Conservation (phyloP, 1,140 invertebrate genomes). For the Orchesella cincta region DNA sequence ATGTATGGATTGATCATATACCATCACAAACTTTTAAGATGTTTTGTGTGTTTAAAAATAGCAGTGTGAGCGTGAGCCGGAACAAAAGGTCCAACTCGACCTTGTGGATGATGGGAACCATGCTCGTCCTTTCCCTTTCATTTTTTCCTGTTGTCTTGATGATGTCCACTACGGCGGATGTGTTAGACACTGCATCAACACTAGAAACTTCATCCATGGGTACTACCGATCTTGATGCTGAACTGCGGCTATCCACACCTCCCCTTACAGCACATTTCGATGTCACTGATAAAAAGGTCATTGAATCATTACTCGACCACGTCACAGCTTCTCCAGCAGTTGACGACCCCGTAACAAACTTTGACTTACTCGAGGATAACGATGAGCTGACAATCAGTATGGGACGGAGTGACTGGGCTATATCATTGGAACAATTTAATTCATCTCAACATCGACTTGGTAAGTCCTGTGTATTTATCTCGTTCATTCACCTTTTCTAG, state of each 20-base stretch:
- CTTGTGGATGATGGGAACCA: neutral
- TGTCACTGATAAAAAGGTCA: neutral
- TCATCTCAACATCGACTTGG: neutral
- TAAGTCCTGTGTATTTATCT: neutral
- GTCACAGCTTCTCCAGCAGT: neutral
- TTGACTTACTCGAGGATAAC: neutral
- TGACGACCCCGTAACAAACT: neutral
- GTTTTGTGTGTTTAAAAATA: too few species aligned
- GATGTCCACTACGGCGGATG: neutral
- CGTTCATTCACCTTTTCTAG: neutral
- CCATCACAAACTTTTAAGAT: too few species aligned
- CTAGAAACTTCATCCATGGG: neutral
- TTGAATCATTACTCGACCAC: too few species aligned
- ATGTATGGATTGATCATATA: too few species aligned
- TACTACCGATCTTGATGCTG: neutral
- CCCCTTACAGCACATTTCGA: neutral
- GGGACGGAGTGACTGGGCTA: neutral
- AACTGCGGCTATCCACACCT: neutral
- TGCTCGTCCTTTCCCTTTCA: neutral
- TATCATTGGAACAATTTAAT: slow-evolving; percentile 6
- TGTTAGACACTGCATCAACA: neutral
- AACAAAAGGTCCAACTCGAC: neutral
- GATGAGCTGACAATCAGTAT: slow-evolving; percentile 1
- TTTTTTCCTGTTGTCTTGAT: neutral
- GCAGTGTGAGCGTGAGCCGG: too few species aligned